A percentile compares a stretch with the other conserved stretches of the same genome.
phyloP scores from a whole-genome alignment of 2,113 vertebrate species.

The Thamnophis sirtalis region DNA sequence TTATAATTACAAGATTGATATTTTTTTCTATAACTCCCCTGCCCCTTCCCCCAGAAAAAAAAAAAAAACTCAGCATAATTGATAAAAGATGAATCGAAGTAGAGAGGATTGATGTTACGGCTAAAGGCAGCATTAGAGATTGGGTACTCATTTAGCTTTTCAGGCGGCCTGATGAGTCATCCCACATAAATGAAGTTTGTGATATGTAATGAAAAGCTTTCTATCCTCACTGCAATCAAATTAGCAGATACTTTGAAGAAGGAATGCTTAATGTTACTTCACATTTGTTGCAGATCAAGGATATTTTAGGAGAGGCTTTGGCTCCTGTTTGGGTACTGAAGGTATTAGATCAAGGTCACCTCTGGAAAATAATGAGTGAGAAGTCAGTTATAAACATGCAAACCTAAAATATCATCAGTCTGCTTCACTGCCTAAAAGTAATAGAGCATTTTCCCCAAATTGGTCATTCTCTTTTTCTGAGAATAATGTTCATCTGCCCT shows the following conservation, averaged over 20 bases:
- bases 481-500: slow-evolving; percentile 34
- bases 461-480: slow-evolving; percentile 58
- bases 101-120: slow-evolving; percentile 65
- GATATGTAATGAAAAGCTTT: slow-evolving; percentile 77
- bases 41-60: no score
- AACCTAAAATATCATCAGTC: slow-evolving; percentile 65
- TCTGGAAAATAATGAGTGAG: slow-evolving; percentile 65
- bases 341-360: slow-evolving; percentile 75
- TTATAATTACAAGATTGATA: slow-evolving; percentile 58
- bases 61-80: slow-evolving; percentile 33
- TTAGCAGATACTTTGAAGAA: slow-evolving; percentile 71
- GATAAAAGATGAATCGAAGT: slow-evolving; percentile 64
- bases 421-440: slow-evolving; percentile 54
- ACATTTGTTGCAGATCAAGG: slow-evolving; percentile 68
- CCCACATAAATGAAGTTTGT: slow-evolving; percentile 75
- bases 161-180: slow-evolving; percentile 70
- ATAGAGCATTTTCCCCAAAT: slow-evolving; percentile 48
- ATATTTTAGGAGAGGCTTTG: slow-evolving; percentile 67
- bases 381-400: slow-evolving; percentile 72
- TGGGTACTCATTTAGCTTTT: slow-evolving; percentile 71
- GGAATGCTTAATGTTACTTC: slow-evolving; percentile 74
- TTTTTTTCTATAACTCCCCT: background rate
- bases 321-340: slow-evolving; percentile 66
- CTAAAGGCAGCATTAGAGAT: slow-evolving; percentile 66
- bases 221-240: slow-evolving; percentile 72